Evolutionary conservation across 2,113 vertebrate species (phyloP).

Genomic region (Pollimyrus isidori): DNA sequence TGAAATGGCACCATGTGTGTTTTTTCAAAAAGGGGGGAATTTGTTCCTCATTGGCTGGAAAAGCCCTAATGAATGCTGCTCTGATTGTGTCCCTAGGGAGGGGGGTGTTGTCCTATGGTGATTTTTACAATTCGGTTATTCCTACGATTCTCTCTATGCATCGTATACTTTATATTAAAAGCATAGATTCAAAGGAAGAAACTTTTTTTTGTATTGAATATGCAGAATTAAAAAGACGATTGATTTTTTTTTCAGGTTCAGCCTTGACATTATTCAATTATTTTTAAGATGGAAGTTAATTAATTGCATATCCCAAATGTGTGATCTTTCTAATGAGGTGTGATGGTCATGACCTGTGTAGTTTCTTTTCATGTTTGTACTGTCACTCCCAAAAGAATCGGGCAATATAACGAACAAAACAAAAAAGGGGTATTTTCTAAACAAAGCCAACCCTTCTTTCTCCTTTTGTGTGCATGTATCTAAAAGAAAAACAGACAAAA

Average conservation of each 20-base stretch:
- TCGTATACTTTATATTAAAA: constrained; percentile 26
- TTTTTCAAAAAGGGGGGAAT: neutral
- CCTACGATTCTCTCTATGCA: constrained; percentile 30
- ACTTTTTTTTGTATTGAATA: constrained; percentile 6
- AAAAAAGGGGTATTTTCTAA: neutral
- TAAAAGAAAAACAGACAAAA: neutral
- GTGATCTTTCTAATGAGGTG: constrained; percentile 14
- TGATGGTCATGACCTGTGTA: constrained; percentile 22
- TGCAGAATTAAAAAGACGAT: constrained; percentile 20
- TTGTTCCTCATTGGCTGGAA: neutral
- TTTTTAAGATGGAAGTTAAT: neutral
- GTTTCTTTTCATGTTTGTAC: neutral
- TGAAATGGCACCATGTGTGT: neutral
- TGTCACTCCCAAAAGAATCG: neutral
- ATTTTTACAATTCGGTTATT: constrained; percentile 20
- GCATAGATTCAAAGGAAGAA: neutral
- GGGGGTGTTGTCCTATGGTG: constrained; percentile 9
- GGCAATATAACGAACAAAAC: neutral
- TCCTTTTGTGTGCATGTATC: constrained; percentile 15
- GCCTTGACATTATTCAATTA: neutral
- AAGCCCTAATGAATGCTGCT: constrained; percentile 23
- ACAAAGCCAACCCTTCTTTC: neutral
- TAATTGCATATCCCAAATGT: constrained; percentile 1
- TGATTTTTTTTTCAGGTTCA: neutral
- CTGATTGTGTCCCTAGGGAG: neutral